Evolutionary conservation across 2,888 invertebrate species (phyloP).

Genomic region (Diplolepis rosae): DNA sequence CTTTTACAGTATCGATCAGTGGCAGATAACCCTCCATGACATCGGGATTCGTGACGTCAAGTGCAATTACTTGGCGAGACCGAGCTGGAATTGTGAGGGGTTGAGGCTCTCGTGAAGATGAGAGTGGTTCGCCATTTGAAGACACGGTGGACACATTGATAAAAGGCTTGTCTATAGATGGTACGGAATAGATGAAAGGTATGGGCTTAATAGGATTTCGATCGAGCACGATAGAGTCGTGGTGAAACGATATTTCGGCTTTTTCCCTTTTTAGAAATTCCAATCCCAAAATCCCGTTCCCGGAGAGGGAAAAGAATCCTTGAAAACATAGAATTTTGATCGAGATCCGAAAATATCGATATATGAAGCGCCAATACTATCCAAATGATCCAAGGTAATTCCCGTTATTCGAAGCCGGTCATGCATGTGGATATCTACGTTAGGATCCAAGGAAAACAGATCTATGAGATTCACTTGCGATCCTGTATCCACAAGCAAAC

Average conservation of each 20-base stretch:
- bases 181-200: not conserved
- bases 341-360: not conserved
- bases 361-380: not conserved
- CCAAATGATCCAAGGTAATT: not conserved
- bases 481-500: not conserved
- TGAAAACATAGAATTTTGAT: not conserved
- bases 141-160: not conserved
- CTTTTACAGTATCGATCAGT: not conserved
- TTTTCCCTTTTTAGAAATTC: not conserved
- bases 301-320: not conserved
- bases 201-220: not conserved
- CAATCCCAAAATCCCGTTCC: not conserved
- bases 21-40: not conserved
- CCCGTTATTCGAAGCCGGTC: not conserved
- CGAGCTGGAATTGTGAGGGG: not conserved
- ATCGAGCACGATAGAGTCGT: not conserved
- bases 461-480: not conserved
- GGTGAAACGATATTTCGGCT: not conserved
- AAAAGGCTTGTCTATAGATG: not conserved
- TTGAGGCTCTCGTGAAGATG: too few relatives aligned
- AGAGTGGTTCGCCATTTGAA: too few relatives aligned
- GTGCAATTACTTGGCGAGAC: not conserved
- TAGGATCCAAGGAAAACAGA: not conserved
- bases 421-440: not conserved
- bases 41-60: not conserved